phyloP scores from a whole-genome alignment of 53 echinoderm and acorn worm species.

The Apostichopus leukothele region DNA sequence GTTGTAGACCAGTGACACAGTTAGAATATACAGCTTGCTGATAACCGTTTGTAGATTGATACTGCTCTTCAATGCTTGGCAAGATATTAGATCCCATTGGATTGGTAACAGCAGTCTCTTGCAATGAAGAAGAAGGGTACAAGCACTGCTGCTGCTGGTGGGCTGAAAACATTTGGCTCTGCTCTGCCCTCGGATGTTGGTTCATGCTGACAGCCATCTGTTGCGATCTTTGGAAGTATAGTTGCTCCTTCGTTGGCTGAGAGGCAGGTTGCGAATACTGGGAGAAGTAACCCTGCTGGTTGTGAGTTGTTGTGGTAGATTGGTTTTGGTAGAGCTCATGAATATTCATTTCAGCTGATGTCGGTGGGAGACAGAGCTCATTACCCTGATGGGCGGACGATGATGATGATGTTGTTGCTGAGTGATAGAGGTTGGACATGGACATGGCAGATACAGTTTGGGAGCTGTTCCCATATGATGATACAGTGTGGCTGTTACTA shows the following conservation, averaged over 20 bases:
- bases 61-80: constrained; percentile 37
- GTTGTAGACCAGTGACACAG: background rate
- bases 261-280: constrained; percentile 44
- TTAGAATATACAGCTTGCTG: background rate
- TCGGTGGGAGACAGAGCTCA: background rate
- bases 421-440: background rate
- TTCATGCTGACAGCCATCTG: constrained; percentile 16
- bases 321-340: constrained; percentile 47
- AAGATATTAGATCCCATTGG: constrained; percentile 36
- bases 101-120: background rate
- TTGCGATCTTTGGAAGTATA: background rate
- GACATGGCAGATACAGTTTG: background rate
- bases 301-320: constrained; percentile 34
- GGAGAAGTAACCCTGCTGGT: constrained; percentile 38
- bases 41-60: background rate
- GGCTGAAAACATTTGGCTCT: constrained; percentile 18
- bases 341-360: no score
- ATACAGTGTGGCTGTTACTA: background rate
- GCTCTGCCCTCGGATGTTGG: constrained; percentile 37
- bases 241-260: constrained; percentile 42
- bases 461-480: background rate
- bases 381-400: background rate
- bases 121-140: background rate
- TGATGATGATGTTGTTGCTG: background rate
- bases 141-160: constrained; percentile 53